A percentile compares a stretch with the other conserved stretches of the same genome.
These are phyloP conservation scores for Acrocephalus kingi DNA, from an alignment of 2,113 vertebrate genomes.

Conservation along the genomic window DNA sequence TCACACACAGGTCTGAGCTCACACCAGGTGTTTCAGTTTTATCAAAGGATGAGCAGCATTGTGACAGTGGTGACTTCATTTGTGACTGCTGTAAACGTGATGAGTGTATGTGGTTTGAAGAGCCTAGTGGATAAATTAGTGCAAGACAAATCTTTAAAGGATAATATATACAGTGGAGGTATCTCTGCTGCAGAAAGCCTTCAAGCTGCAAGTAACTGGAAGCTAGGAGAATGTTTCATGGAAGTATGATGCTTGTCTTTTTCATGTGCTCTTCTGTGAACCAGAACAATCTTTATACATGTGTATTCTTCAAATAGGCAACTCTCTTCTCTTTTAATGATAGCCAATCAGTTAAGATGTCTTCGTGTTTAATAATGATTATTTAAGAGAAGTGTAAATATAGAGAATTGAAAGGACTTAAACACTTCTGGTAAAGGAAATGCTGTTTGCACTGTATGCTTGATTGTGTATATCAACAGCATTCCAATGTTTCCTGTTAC, in stretches of 20 bases:
- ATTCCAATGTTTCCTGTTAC: slow-evolving; percentile 58
- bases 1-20: not conserved
- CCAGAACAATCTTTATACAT: not conserved
- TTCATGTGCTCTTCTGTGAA: not conserved
- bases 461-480: slow-evolving; percentile 65
- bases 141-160: not conserved
- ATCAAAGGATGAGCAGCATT: not conserved
- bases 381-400: slow-evolving; percentile 14
- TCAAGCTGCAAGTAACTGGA: not conserved
- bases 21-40: not conserved
- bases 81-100: not conserved
- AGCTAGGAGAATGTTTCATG: not conserved
- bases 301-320: not conserved
- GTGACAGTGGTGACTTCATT: not conserved
- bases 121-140: not conserved
- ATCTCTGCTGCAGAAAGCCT: not conserved
- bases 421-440: slow-evolving; percentile 61
- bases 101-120: not conserved
- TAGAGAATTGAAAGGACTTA: not conserved
- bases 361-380: not conserved
- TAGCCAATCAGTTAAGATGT: not conserved
- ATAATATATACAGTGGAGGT: not conserved
- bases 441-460: slow-evolving; percentile 39
- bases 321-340: not conserved
- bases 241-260: not conserved